Evolutionary conservation across 2,797 vertebrate species (phyloP).

Genomic region (Characodon lateralis): DNA sequence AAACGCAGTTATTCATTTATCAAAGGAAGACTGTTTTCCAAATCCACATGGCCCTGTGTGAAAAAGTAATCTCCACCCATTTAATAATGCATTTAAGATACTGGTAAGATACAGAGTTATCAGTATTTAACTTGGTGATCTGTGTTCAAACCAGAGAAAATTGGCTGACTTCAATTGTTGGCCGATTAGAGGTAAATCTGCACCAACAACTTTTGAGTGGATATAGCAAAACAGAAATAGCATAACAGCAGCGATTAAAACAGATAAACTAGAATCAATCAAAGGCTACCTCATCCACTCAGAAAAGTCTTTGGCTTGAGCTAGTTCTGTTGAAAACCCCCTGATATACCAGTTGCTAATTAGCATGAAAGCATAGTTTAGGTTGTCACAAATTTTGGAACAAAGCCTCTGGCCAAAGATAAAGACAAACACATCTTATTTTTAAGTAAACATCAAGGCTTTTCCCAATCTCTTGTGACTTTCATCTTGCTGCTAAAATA

Average conservation of each 20-base stretch:
- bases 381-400: neutral
- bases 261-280: neutral
- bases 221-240: neutral
- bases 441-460: neutral
- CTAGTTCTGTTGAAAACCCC: neutral
- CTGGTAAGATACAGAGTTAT: neutral
- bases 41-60: neutral
- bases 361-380: neutral
- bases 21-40: neutral
- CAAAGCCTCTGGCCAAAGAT: neutral
- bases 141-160: neutral
- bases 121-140: neutral
- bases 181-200: neutral
- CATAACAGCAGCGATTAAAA: neutral
- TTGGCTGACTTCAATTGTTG: neutral
- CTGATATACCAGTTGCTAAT: neutral
- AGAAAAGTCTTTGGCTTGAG: neutral
- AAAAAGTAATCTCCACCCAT: neutral
- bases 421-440: neutral
- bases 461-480: constrained; percentile 1
- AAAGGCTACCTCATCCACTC: neutral
- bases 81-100: neutral
- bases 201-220: neutral
- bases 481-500: neutral
- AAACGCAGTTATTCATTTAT: no score